Evolutionary conservation across 2,113 vertebrate genomes (phyloP), one percentile per base, ranked within the genome.

Genomic region (Halichoerus grypus): DNA sequence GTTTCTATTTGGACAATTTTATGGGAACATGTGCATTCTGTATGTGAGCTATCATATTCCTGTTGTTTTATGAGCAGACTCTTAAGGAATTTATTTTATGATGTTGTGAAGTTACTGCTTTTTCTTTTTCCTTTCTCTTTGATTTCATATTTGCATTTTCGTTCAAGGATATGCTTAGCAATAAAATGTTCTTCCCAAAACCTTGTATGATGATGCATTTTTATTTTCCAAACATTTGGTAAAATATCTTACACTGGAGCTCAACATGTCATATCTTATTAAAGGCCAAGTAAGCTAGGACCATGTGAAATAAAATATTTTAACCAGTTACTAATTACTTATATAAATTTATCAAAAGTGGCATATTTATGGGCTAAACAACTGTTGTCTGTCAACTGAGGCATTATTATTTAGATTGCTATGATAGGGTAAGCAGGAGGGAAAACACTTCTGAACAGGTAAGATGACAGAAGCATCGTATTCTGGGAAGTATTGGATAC

Each of bases 161-260:
- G 99, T 99, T 99, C 99, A 99, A 99, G 99, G 99, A 99, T 99
- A 99, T 99, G 99, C 99, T 99, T 99, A 99, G 99, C 99, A 99
- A 99, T 99, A 99, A 99, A 99, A 99, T 99, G 99, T 99, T 99
- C 99, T 99, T 99, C 99, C 99, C 99, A 99, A 99, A 99, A 87
- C 95, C 98, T 98, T 98, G 98, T 97, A 97, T 98, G 98, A 98
- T 98, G 94, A 96, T 98, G 97, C 1, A 26, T 97, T 98, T 98
- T 99, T 98, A 97, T 98, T 98, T 98, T 94, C 9, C 11, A 92
- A 97, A 97, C 26, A 81, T 26, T 98, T 74, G 36, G 77, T 51
- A 55, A 94, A 89, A 72, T 15, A 51, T 88, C 9, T 95, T 61
- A 19, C 9, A 67, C n/a, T 76, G 57, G 69, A 51, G 26, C 31